These are phyloP conservation scores for Patiria miniata DNA, from an alignment of 35 echinoderm and acorn worm species.

Conservation along the genomic window DNA sequence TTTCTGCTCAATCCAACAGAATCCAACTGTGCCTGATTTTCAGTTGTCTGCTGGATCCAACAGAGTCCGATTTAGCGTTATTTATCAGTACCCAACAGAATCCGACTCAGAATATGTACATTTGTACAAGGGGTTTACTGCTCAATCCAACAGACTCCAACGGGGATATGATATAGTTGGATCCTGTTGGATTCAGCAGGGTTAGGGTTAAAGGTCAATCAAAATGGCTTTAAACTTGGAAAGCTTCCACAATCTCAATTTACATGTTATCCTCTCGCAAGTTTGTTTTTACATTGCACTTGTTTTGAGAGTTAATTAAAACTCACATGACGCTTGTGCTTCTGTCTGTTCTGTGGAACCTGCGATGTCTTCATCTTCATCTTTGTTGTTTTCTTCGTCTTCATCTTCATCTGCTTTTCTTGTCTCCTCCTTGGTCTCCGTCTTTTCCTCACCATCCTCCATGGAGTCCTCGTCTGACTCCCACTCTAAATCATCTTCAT, in stretches of 20 bases:
- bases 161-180: too few species aligned
- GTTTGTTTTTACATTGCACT: not conserved
- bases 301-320: not conserved
- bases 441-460: not conserved
- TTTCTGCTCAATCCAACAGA: too few species aligned
- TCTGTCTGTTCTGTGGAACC: not conserved
- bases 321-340: not conserved
- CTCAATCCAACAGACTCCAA: too few species aligned
- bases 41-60: too few species aligned
- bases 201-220: not conserved
- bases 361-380: slow-evolving; percentile 4
- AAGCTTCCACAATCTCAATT: too few species aligned
- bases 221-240: not conserved
- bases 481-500: not conserved
- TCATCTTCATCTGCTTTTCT: not conserved
- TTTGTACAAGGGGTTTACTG: too few species aligned
- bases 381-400: not conserved
- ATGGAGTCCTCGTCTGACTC: slow-evolving; percentile 1
- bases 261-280: too few species aligned
- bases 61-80: too few species aligned
- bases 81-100: too few species aligned
- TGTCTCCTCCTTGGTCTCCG: not conserved
- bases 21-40: too few species aligned
- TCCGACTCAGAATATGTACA: too few species aligned
- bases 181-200: too few species aligned